Evolutionary conservation across 2,113 vertebrate genomes (phyloP).

Genomic region (Hystrix cristata): DNA sequence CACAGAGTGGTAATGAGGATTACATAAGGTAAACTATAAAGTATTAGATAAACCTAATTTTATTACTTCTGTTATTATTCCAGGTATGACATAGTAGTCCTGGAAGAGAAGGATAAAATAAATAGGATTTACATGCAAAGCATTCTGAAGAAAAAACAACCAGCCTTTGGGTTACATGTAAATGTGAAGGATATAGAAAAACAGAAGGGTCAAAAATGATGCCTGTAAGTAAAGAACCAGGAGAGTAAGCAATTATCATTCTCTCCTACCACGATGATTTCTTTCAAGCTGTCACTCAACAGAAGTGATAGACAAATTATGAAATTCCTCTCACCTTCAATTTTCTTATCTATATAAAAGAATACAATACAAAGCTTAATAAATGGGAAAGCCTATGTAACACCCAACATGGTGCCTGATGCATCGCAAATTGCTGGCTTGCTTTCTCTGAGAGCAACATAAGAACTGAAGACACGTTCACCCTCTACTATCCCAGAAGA

Average conservation of each 20-base stretch:
- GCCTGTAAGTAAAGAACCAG: not conserved
- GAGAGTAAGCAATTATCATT: not conserved
- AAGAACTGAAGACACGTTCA: conserved; percentile 46
- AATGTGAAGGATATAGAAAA: not conserved
- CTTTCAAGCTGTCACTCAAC: conserved; percentile 20
- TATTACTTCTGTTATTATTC: conserved; percentile 40
- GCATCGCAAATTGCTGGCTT: conserved; percentile 30
- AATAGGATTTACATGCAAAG: conserved; percentile 20
- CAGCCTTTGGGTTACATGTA: not conserved
- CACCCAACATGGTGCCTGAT: not conserved
- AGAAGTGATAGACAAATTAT: not conserved
- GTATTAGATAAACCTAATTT: conserved; percentile 44
- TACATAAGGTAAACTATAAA: not conserved
- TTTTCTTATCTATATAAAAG: conserved; percentile 51
- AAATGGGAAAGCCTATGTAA: not conserved
- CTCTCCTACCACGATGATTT: not conserved
- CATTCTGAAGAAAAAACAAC: not conserved
- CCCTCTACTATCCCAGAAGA: not conserved
- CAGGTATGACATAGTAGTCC: not conserved
- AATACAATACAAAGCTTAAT: not conserved
- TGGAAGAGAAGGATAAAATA: conserved; percentile 32
- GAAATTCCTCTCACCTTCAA: conserved; percentile 36
- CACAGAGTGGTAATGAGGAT: conserved; percentile 1
- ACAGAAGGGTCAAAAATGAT: not conserved
- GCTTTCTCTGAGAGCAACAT: not conserved